Conservation (phyloP, 1,140 invertebrate species). For the Sweltsa coloradensis region DNA sequence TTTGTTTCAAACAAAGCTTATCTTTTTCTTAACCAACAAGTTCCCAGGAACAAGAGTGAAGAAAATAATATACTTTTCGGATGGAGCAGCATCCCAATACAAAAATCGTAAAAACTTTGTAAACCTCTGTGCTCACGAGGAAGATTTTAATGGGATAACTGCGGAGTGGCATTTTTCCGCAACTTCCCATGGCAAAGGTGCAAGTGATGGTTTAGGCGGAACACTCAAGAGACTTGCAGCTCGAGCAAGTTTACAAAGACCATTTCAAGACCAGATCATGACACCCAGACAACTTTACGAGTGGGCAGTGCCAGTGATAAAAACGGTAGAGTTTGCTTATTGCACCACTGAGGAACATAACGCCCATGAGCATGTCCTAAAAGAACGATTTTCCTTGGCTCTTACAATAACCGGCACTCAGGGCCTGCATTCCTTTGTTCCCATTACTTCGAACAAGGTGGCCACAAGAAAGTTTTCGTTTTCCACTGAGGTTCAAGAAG, state of each 20-base stretch:
- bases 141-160: constrained; percentile 24
- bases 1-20: constrained; percentile 8
- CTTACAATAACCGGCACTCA: too few relatives aligned
- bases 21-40: constrained; percentile 4
- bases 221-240: constrained; percentile 20
- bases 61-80: constrained; percentile 10
- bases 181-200: constrained; percentile 27
- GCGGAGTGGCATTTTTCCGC: constrained; percentile 26
- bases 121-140: constrained; percentile 22
- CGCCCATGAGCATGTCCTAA: neutral
- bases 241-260: constrained; percentile 14
- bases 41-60: neutral
- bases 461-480: neutral
- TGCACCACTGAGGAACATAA: constrained; percentile 4
- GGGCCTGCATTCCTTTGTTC: neutral
- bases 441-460: neutral
- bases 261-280: constrained; percentile 14
- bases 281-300: constrained; percentile 7
- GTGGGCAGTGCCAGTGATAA: constrained; percentile 7
- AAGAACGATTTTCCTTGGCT: too few relatives aligned
- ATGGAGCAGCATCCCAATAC: constrained; percentile 22
- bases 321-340: neutral
- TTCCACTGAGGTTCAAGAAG: neutral
- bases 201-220: constrained; percentile 27
- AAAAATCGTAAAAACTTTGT: constrained; percentile 23